These are phyloP conservation scores for Fulica atra DNA, from an alignment of 2,113 vertebrate species.

Conservation along the genomic window DNA sequence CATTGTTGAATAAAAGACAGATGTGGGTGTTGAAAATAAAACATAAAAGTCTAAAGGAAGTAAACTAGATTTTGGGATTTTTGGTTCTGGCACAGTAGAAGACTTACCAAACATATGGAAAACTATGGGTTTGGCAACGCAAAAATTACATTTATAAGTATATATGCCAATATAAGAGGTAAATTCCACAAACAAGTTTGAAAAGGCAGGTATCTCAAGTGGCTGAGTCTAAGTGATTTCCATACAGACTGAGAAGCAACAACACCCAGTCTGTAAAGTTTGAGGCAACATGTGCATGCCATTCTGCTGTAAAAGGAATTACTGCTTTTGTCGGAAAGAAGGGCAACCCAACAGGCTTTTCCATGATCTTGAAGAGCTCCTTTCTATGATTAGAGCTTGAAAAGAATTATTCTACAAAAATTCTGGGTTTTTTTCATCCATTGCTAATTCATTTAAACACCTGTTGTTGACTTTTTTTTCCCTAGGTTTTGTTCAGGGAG, in stretches of 20 bases:
- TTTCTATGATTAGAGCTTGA: neutral
- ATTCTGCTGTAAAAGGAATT: neutral
- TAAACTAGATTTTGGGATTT: neutral
- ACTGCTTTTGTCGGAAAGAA: neutral
- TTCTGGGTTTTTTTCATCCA: neutral
- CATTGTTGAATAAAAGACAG: neutral
- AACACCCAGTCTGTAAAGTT: neutral
- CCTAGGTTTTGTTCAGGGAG: neutral
- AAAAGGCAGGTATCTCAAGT: neutral
- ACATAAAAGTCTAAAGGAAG: neutral
- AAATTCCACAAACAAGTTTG: neutral
- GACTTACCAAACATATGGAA: neutral
- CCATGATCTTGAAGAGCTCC: neutral
- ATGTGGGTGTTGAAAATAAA: neutral
- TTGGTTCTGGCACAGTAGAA: neutral
- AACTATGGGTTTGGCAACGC: neutral
- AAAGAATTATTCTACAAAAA: neutral
- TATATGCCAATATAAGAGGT: neutral
- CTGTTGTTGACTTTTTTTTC: neutral
- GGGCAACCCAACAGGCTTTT: neutral
- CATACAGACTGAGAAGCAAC: neutral
- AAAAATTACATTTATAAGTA: neutral
- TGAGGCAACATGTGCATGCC: neutral
- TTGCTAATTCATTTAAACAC: neutral
- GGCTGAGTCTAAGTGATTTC: neutral